Base-by-base conservation (phyloP, 35 echinoderm and acorn worm species). In the Anneissia japonica region DNA sequence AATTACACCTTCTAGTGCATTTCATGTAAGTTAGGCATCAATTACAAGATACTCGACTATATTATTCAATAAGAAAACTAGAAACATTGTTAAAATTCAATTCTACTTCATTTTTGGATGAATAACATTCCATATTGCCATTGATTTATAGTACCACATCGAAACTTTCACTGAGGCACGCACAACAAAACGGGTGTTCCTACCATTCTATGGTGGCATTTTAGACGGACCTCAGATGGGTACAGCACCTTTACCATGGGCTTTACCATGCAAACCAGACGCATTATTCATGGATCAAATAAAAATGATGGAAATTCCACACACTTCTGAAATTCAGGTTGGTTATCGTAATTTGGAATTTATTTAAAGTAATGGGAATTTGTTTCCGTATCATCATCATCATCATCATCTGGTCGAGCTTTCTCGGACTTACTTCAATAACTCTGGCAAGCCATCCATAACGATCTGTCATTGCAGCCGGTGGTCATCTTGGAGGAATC, bases 1-100 rank as follows among this genome's bases (percentile, higher is more conserved):
- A 17, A 93, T 89, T 55, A 79, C 80, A 34, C 77, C 91, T 21
- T 80, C 73, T 35, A 83, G 84, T 32, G 91, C 87, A 28, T 73
- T 86, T 32, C 91, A 93, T 83, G 91, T 93, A 93, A 89, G 91
- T 89, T 12, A n/a, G n/a, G n/a, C n/a, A n/a, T n/a, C n/a, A n/a
- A n/a, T n/a, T n/a, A n/a, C n/a, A n/a, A n/a, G n/a, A n/a, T n/a
- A n/a, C n/a, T n/a, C n/a, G n/a, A n/a, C n/a, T n/a, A n/a, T n/a
- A n/a, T n/a, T n/a, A n/a, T n/a, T n/a, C n/a, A n/a, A n/a, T n/a
- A n/a, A n/a, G n/a, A n/a, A n/a, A n/a, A n/a, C n/a, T n/a, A n/a
- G n/a, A n/a, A n/a, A n/a, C n/a, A n/a, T n/a, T n/a, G n/a, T n/a
- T n/a, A n/a, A n/a, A n/a, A n/a, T n/a, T n/a, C n/a, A n/a, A n/a